phyloP scores from a whole-genome alignment of 2,888 invertebrate species.

The Psylliodes chrysocephalus region DNA sequence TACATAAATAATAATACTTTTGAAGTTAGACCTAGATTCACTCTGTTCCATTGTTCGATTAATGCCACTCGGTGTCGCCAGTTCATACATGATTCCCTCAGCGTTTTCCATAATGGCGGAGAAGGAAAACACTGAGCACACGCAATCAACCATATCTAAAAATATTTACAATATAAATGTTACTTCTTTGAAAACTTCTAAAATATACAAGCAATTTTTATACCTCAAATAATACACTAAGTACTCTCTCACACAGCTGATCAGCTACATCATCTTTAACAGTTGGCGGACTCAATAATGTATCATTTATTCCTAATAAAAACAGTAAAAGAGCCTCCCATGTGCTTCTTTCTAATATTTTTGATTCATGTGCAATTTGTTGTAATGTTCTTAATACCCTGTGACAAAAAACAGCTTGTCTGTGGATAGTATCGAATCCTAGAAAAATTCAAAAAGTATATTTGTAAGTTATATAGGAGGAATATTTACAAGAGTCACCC shows the following conservation, averaged over 20 bases:
- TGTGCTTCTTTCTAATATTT: conserved; percentile 82
- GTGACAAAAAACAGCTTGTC: conserved; percentile 94
- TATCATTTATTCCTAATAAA: conserved; percentile 90
- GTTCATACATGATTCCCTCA: conserved; percentile 89
- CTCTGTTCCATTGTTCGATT: conserved; percentile 94
- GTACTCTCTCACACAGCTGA: conserved; percentile 91
- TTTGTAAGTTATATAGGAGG: neutral
- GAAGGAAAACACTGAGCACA: conserved; percentile 89
- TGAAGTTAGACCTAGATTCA: conserved; percentile 89
- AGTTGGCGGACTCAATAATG: conserved; percentile 90
- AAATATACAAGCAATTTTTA: too few species aligned
- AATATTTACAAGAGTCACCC: neutral
- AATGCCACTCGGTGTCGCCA: conserved; percentile 96
- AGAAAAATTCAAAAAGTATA: conserved; percentile 3
- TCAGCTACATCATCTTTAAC: conserved; percentile 93
- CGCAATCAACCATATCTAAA: conserved; percentile 75
- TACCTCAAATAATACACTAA: conserved; percentile 93
- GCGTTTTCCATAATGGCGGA: conserved; percentile 94
- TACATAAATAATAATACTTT: conserved; percentile 88
- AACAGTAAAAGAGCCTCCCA: conserved; percentile 92
- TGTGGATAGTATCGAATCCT: conserved; percentile 90
- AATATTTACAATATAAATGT: too few species aligned
- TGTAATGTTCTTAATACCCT: conserved; percentile 88
- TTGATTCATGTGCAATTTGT: conserved; percentile 80
- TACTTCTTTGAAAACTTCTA: too few species aligned